phyloP scores from a whole-genome alignment of 1,140 invertebrate species.

The Drosophila eugracilis region DNA sequence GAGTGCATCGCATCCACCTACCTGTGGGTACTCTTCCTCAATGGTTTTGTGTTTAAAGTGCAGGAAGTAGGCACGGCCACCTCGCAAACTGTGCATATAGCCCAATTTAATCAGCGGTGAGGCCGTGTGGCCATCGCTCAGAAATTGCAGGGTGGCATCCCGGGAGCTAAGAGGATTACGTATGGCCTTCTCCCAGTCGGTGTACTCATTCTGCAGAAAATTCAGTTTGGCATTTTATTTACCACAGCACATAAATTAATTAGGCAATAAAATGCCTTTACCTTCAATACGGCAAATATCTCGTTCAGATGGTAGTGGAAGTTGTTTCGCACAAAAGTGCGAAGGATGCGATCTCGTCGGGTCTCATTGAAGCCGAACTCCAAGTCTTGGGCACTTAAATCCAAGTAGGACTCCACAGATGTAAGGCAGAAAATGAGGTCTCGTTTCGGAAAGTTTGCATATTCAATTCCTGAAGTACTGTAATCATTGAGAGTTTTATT shows the following conservation, averaged over 20 bases:
- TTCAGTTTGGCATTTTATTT: slow-evolving; percentile 5
- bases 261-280: background rate
- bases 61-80: slow-evolving; percentile 93
- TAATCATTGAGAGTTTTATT: too few species aligned
- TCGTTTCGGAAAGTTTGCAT: slow-evolving; percentile 93
- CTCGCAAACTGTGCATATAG: slow-evolving; percentile 91
- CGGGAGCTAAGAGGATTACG: slow-evolving; percentile 91
- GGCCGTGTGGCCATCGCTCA: slow-evolving; percentile 94
- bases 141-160: slow-evolving; percentile 90
- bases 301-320: slow-evolving; percentile 96
- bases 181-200: slow-evolving; percentile 94
- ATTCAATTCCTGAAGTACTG: slow-evolving; percentile 89
- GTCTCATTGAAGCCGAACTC: slow-evolving; percentile 95
- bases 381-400: slow-evolving; percentile 91
- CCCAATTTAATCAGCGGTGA: slow-evolving; percentile 93
- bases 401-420: slow-evolving; percentile 90
- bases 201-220: slow-evolving; percentile 91
- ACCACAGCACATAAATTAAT: background rate
- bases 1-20: slow-evolving; percentile 66
- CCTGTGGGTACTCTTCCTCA: slow-evolving; percentile 91
- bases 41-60: slow-evolving; percentile 93
- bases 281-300: slow-evolving; percentile 94
- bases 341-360: slow-evolving; percentile 92
- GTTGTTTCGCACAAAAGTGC: slow-evolving; percentile 94
- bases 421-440: slow-evolving; percentile 92